Conservation (phyloP, 2,888 invertebrate species). For the Synanthedon myopaeformis region DNA sequence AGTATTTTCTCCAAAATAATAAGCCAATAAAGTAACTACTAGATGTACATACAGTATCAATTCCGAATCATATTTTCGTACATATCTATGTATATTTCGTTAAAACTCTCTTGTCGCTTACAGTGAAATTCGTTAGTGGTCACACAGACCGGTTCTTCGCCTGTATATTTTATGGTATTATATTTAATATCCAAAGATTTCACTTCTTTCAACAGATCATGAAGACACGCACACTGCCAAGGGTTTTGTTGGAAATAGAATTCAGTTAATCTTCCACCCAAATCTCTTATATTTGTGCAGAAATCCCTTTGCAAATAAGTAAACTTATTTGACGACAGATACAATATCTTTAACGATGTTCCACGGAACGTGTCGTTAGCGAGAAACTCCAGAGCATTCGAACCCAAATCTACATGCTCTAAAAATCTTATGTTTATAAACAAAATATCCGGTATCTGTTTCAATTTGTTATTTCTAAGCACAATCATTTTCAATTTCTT, state of each 20-base stretch:
- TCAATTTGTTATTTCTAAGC: slow-evolving; percentile 35
- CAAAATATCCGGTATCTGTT: slow-evolving; percentile 28
- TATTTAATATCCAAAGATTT: slow-evolving; percentile 34
- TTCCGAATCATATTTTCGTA: slow-evolving; percentile 14
- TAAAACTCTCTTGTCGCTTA: slow-evolving; percentile 32
- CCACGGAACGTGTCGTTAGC: slow-evolving; percentile 39
- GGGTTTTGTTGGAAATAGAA: slow-evolving; percentile 51
- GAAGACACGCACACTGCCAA: slow-evolving; percentile 52
- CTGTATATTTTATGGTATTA: slow-evolving; percentile 32
- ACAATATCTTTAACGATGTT: slow-evolving; percentile 35
- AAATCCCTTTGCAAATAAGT: slow-evolving; percentile 48
- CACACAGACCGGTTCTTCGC: slow-evolving; percentile 40
- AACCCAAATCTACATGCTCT: slow-evolving; percentile 34
- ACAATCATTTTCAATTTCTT: slow-evolving; percentile 32
- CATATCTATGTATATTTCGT: slow-evolving; percentile 27
- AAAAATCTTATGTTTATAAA: slow-evolving; percentile 33
- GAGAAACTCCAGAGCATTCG: slow-evolving; percentile 34
- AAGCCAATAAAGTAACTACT: no score
- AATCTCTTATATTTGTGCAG: slow-evolving; percentile 39
- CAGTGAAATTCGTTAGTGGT: slow-evolving; percentile 31
- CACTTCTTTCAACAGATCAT: slow-evolving; percentile 38
- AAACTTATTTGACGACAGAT: slow-evolving; percentile 41
- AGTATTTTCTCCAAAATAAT: no score
- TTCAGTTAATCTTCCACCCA: slow-evolving; percentile 32
- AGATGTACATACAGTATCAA: not conserved